Evolutionary conservation across 2,888 invertebrate genomes (phyloP), one percentile per base, ranked within the genome.

Genomic region (Cheilosia urbana): DNA sequence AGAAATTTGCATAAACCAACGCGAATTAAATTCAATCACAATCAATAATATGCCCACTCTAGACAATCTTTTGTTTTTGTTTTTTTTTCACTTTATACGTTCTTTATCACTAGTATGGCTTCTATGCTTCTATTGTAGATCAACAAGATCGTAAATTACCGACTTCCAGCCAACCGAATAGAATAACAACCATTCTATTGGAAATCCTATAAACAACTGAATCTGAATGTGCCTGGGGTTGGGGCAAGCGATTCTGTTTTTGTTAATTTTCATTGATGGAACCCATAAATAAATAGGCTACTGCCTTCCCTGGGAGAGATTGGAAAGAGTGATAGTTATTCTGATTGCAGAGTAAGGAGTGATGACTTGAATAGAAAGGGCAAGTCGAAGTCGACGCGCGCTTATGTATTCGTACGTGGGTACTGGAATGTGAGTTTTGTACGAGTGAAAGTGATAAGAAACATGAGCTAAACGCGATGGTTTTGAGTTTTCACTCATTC

Each of bases 151-250:
- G 34, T 27, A 68, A n/a, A 58, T 27, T 45, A 21, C 24, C 30
- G 37, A 42, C 47, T 42, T 5, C 24, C 15, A 60, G 34, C 13
- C 51, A 34, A 60, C 40, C 62, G 42, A 30, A n/a, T 58, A 71
- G 34, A 47, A 51, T 17, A 53, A 42, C 65, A 82, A 82, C 81
- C 71, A 47, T 76, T 77, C 81, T 51, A 69, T 65, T 65, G 57
- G 81, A 71, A 77, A 77, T 58, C 58, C 65, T 77, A 47, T 53
- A 30, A 57, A 51, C 77, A 76, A 82, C 81, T 81, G 65, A 75
- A 45, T 24, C 9, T 17, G 21, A 30, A 34, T 34, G n/a, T 9
- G 19, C 34, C n/a, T 15, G 24, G 30, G 5, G 45, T 2, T 15
- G 24, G 30, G 5, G 45, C 2, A 37, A 3, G 57, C 51, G 24